Percentiles rank a stretch among this genome's conserved stretches.
phyloP scores from a whole-genome alignment of 1,140 invertebrate species.

The Pseudomyrmex cubaensis region DNA sequence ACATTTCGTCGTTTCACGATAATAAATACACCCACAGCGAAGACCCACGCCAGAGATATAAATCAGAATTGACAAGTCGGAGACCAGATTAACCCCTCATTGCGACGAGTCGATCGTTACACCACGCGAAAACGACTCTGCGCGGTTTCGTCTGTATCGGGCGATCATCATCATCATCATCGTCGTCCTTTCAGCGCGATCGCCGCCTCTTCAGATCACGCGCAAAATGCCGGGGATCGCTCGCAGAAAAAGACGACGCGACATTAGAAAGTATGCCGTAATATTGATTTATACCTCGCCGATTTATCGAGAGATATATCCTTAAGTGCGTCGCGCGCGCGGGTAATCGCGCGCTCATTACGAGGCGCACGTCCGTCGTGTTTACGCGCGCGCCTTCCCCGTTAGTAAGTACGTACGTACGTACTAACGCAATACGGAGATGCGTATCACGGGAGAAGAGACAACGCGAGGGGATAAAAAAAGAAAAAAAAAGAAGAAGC shows the following conservation, averaged over 20 bases:
- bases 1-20: not conserved
- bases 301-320: slow-evolving; percentile 42
- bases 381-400: slow-evolving; percentile 12
- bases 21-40: too few species aligned
- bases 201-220: not conserved
- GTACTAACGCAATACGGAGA: slow-evolving; percentile 15
- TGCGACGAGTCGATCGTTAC: not conserved
- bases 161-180: too few species aligned
- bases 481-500: not conserved
- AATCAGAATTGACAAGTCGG: not conserved
- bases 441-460: not conserved
- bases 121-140: not conserved
- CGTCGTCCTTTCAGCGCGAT: too few species aligned
- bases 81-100: not conserved
- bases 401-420: not conserved
- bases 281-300: slow-evolving; percentile 41
- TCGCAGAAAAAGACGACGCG: not conserved
- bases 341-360: slow-evolving; percentile 31
- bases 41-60: too few species aligned
- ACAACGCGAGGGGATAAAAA: too few species aligned
- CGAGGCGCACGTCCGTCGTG: not conserved
- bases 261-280: slow-evolving; percentile 17
- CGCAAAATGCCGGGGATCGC: not conserved
- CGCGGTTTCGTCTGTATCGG: not conserved
- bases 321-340: not conserved